A percentile compares a stretch with the other conserved stretches of the same genome.
Conservation (phyloP, 2,113 vertebrate species). For the Canis aureus region DNA sequence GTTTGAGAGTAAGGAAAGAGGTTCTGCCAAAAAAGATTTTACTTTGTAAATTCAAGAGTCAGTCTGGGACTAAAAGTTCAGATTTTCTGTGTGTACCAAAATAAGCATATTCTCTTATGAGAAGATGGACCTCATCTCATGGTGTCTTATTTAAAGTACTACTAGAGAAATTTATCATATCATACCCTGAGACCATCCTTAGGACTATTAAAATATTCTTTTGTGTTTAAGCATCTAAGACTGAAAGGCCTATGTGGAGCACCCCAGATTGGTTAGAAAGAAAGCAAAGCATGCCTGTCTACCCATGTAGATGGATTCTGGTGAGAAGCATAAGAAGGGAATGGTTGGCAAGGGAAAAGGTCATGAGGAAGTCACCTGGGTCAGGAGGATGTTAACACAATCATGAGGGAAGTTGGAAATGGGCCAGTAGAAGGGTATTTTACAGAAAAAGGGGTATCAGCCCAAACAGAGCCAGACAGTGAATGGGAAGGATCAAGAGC, state of each 20-base stretch:
- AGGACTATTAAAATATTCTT: neutral
- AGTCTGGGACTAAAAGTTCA: neutral
- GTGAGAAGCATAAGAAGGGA: neutral
- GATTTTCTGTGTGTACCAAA: neutral
- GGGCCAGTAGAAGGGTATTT: neutral
- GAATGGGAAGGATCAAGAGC: neutral
- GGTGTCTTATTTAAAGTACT: neutral
- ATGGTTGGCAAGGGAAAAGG: neutral
- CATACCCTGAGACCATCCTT: neutral
- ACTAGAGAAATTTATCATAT: neutral
- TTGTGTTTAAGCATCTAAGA: neutral
- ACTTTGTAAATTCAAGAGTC: neutral
- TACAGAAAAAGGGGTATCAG: neutral
- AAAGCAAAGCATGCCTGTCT: neutral
- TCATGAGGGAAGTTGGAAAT: neutral
- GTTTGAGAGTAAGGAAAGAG: neutral
- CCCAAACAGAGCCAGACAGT: neutral
- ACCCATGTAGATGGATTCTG: neutral
- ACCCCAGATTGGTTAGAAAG: neutral
- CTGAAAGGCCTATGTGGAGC: rapidly evolving
- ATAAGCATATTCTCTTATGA: neutral
- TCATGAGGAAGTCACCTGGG: neutral
- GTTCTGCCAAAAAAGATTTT: neutral
- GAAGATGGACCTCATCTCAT: neutral
- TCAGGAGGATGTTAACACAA: neutral